A percentile compares a stretch with the other conserved stretches of the same genome.
Conservation (phyloP, 2,888 invertebrate genomes). For the Lobophora halterata region DNA sequence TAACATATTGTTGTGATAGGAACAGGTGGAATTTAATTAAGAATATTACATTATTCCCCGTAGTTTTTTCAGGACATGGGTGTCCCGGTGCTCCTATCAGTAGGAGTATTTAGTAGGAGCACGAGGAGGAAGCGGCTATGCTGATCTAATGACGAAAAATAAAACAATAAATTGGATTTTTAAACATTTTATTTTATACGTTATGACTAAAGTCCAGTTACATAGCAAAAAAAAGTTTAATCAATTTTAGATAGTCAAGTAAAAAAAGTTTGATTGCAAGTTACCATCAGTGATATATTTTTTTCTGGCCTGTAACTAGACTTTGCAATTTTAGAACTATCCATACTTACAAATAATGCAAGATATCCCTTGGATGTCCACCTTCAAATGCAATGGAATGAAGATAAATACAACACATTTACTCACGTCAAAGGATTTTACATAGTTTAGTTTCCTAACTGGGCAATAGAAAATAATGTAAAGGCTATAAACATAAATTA, state of each 20-base stretch:
- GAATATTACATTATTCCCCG: too few species aligned
- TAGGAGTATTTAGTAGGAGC: too few species aligned
- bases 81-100: too few species aligned
- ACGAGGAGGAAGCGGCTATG: too few species aligned
- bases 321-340: slow-evolving; percentile 35
- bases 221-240: too few species aligned
- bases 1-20: too few species aligned
- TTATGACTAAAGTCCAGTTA: slow-evolving; percentile 35
- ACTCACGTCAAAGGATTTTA: slow-evolving; percentile 2
- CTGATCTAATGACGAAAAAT: slow-evolving; percentile 8
- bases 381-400: slow-evolving; percentile 35
- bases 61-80: too few species aligned
- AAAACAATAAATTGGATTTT: slow-evolving; percentile 17
- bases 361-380: slow-evolving; percentile 26
- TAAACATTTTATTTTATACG: slow-evolving; percentile 28
- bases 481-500: slow-evolving; percentile 12
- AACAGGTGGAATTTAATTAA: too few species aligned
- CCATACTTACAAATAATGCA: slow-evolving; percentile 31
- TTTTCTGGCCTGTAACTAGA: too few species aligned
- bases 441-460: slow-evolving; percentile 6
- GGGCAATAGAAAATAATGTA: slow-evolving; percentile 10
- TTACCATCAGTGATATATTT: too few species aligned
- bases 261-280: too few species aligned
- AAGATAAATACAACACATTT: slow-evolving; percentile 16
- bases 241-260: too few species aligned